A percentile compares a stretch with the other conserved stretches of the same genome.
Evolutionary conservation across 2,888 invertebrate genomes (phyloP).

Genomic region (Anarsia innoxiella): DNA sequence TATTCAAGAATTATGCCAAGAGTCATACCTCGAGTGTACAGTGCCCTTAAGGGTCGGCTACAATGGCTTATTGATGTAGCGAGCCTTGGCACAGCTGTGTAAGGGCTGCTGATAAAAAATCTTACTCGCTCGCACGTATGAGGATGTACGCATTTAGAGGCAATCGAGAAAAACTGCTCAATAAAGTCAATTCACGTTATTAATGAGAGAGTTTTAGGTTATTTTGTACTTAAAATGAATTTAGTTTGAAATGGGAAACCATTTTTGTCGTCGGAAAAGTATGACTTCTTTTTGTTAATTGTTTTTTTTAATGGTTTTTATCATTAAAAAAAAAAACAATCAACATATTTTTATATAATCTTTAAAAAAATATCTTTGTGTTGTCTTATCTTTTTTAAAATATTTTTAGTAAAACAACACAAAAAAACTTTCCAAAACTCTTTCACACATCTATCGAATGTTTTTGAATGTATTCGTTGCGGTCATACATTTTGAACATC

Average conservation of each 20-base stretch:
- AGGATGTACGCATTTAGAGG: not conserved
- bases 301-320: too few relatives aligned
- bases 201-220: slow-evolving; percentile 6
- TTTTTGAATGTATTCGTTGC: too few relatives aligned
- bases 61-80: slow-evolving; percentile 64
- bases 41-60: slow-evolving; percentile 37
- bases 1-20: too few relatives aligned
- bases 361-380: too few relatives aligned
- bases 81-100: slow-evolving; percentile 49
- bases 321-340: too few relatives aligned
- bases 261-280: not conserved
- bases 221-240: not conserved
- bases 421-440: too few relatives aligned
- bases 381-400: too few relatives aligned
- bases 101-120: slow-evolving; percentile 25
- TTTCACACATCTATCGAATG: too few relatives aligned
- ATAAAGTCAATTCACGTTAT: slow-evolving; percentile 12
- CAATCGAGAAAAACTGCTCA: slow-evolving; percentile 14
- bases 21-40: slow-evolving; percentile 23
- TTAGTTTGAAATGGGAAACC: not conserved
- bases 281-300: not conserved
- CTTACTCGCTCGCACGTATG: not conserved
- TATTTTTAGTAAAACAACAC: too few relatives aligned
- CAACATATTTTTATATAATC: too few relatives aligned
- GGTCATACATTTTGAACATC: too few relatives aligned